A percentile compares a stretch with the other conserved stretches of the same genome.
phyloP scores from a whole-genome alignment of 2,888 invertebrate species.

The Mesodorylaimus sp. region DNA sequence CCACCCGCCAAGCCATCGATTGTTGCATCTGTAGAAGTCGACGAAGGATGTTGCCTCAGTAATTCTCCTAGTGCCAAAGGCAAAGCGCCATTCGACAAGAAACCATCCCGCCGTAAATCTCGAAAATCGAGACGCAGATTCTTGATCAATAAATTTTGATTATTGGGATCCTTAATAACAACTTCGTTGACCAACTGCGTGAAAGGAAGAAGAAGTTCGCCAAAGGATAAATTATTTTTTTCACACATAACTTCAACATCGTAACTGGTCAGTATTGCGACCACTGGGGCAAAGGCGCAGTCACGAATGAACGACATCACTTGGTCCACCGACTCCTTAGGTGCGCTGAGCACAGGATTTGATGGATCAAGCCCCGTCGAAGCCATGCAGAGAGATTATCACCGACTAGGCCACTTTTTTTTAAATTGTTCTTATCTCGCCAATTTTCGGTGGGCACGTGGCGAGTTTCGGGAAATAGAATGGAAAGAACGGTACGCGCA shows the following conservation, averaged over 20 bases:
- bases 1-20: neutral
- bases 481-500: too few relatives aligned
- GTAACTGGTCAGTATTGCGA: constrained; percentile 32
- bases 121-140: constrained; percentile 30
- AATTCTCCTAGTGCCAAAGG: constrained; percentile 22
- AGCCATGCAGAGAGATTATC: too few relatives aligned
- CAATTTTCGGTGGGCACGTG: too few relatives aligned
- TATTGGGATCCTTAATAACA: constrained; percentile 31
- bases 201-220: constrained; percentile 34
- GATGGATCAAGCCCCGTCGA: too few relatives aligned
- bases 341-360: too few relatives aligned
- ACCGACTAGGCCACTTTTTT: too few relatives aligned
- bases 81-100: constrained; percentile 24
- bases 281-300: constrained; percentile 31
- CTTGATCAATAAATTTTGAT: constrained; percentile 27
- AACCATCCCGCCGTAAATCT: constrained; percentile 30
- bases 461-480: too few relatives aligned
- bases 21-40: neutral
- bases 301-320: too few relatives aligned
- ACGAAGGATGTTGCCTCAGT: neutral
- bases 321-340: too few relatives aligned
- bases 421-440: too few relatives aligned
- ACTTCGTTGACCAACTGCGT: constrained; percentile 31
- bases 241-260: constrained; percentile 33
- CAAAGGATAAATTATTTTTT: constrained; percentile 34